phyloP scores from a whole-genome alignment of 2,797 vertebrate genomes.

The Tadarida brasiliensis region DNA sequence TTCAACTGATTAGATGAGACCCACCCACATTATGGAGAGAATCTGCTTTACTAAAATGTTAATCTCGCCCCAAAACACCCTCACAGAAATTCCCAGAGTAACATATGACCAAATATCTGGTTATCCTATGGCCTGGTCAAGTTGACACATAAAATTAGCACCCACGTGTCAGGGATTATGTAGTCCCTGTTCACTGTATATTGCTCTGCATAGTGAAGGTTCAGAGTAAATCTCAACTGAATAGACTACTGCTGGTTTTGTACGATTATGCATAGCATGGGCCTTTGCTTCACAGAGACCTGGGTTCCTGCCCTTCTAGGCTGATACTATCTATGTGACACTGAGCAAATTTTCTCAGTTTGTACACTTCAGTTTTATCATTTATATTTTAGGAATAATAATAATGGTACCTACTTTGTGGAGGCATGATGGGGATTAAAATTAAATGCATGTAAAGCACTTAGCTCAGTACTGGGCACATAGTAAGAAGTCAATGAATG shows the following conservation, averaged over 20 bases:
- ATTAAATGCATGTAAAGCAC: background rate
- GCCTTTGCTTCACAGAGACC: background rate
- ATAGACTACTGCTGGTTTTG: background rate
- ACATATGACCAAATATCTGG: conserved; percentile 16
- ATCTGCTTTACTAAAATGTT: conserved; percentile 30
- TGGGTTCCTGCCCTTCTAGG: background rate
- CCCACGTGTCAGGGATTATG: background rate
- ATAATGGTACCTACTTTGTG: background rate
- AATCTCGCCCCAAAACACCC: background rate
- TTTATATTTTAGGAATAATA: conserved; percentile 43
- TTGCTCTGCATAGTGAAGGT: background rate
- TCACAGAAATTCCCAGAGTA: background rate
- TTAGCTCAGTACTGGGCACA: background rate
- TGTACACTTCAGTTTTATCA: background rate
- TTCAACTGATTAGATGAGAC: background rate
- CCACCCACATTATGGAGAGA: background rate
- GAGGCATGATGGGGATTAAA: conserved; percentile 8
- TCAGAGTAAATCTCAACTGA: background rate
- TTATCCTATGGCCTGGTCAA: background rate
- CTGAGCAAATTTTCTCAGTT: background rate
- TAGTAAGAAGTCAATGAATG: conserved; percentile 13
- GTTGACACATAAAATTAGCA: background rate
- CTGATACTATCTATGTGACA: background rate
- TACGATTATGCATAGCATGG: background rate
- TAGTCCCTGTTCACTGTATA: background rate